Evolutionary conservation across 2,888 invertebrate species (phyloP), one percentile per base, ranked within the genome.

Genomic region (Cryptus viduatorius): DNA sequence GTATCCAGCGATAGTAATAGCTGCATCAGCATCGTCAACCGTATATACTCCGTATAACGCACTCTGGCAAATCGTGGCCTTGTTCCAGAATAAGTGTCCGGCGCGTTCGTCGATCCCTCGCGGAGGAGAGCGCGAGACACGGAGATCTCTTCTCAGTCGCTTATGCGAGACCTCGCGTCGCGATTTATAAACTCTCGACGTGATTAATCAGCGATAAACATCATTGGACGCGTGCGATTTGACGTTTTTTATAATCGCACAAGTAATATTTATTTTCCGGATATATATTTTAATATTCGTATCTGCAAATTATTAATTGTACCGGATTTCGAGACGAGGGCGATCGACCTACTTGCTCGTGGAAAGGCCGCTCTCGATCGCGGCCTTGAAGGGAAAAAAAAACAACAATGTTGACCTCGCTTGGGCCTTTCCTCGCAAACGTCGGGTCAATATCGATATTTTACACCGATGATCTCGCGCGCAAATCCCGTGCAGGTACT

Each of bases 271-370:
- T 50, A 50, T 29, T 29, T 29, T 3, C 14, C 24, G 44, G 19
- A 24, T 37, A 64, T 56, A 14, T 19, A 65, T 46, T 75, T 56
- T 53, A 53, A 53, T 65, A 48, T 67, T 19, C 31, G 16, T 4
- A n/a, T 53, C 64, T 76, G 37, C 10, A 68, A 79, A 75, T 84
- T 42, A 75, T 79, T 84, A 69, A 82, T 79, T 75, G 65, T 79
- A 81, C 67, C 64, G 79, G 79, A 84, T 87, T 80, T 80, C 53
- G 78, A 37, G 37, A 79, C 67, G 69, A 78, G 64, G 67, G 48
- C 71, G 80, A 81, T 84, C 85, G 86, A 87, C 86, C 86, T 82
- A 86, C 82, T 87, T 85, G 61, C 68, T 37, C 69, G 24, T 50
- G 48, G 24, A 80, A 80, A 83, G 80, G 82, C 61, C 79, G 46